Conservation (phyloP, 2,797 vertebrate genomes). For the Eulemur coronatus region DNA sequence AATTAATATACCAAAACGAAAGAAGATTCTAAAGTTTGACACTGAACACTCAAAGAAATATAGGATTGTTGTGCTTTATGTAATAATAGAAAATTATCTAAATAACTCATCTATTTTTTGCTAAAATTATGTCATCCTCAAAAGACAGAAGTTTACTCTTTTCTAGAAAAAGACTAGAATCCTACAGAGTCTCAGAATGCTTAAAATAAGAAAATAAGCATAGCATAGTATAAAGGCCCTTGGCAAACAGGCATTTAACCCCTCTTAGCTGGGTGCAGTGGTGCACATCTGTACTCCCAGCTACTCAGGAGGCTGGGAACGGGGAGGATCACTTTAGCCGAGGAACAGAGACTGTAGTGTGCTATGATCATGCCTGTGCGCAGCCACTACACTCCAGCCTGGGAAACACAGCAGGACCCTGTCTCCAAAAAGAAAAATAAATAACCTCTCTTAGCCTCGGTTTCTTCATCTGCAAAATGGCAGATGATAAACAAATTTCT, state of each 20-base stretch:
- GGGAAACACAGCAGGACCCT: not conserved
- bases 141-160: not conserved
- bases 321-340: not conserved
- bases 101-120: not conserved
- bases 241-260: not conserved
- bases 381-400: not conserved
- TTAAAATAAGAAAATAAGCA: not conserved
- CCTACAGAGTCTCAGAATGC: not conserved
- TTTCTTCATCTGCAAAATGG: not conserved
- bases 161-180: not conserved
- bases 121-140: slow-evolving; percentile 16
- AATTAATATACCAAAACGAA: not conserved
- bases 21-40: not conserved
- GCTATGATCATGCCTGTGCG: not conserved
- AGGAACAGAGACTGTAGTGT: not conserved
- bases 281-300: not conserved
- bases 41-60: not conserved
- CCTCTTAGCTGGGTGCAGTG: not conserved
- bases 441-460: not conserved
- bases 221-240: not conserved
- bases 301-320: not conserved
- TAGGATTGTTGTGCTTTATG: not conserved
- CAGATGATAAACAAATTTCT: not conserved
- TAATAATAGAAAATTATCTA: not conserved
- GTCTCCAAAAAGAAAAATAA: not conserved